These are phyloP conservation scores for Hirudo medicinalis DNA, from an alignment of 1,140 invertebrate genomes.

Conservation along the genomic window DNA sequence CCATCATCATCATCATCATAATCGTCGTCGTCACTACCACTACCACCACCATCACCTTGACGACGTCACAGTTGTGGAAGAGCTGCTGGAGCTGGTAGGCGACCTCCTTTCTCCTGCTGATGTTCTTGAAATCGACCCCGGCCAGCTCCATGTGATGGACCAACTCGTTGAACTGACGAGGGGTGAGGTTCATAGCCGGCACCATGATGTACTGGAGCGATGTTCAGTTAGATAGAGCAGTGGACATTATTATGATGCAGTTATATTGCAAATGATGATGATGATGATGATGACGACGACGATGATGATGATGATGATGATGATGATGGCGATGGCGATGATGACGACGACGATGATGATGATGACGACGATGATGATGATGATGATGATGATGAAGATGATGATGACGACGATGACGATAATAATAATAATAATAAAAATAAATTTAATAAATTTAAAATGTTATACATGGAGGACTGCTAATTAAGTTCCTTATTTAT, in stretches of 20 bases:
- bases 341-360: background rate
- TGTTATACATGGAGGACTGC: too few species aligned
- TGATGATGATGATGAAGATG: background rate
- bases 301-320: too few species aligned
- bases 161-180: background rate
- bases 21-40: background rate
- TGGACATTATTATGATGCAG: too few species aligned
- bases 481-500: too few species aligned
- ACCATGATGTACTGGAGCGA: too few species aligned
- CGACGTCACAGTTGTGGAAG: background rate
- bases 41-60: background rate
- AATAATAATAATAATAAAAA: too few species aligned
- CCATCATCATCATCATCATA: background rate
- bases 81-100: background rate
- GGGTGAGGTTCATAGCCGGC: too few species aligned
- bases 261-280: too few species aligned
- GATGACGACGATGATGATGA: background rate
- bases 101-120: background rate
- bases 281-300: too few species aligned
- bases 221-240: too few species aligned
- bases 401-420: too few species aligned
- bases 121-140: background rate
- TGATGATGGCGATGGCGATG: background rate
- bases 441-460: too few species aligned
- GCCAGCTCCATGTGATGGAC: background rate